Base-by-base conservation (phyloP, 2,797 vertebrate genomes). In the Anomalospiza imberbis region DNA sequence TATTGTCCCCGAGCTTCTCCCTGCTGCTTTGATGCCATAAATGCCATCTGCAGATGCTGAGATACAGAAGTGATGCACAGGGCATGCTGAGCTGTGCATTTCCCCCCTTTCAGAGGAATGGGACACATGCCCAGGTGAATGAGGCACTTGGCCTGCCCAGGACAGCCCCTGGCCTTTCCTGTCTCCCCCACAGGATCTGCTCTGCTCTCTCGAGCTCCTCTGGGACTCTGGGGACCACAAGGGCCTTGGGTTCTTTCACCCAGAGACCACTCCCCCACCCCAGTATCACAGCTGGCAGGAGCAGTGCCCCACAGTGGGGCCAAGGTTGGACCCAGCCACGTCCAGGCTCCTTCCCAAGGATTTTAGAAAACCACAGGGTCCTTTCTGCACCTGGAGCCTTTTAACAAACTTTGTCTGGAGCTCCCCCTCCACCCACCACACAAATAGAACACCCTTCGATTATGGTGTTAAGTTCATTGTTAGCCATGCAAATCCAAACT, bases 401-500 rank as follows among this genome's bases (percentile, higher is more conserved):
- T 12, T 1, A 7, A 29, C 13, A 6, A 38, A 10, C 38, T 13
- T 11, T 53, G 32, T 24, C 45, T 60, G 82, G 2, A 60, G 62
- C 29, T 76, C 7, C 24, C 40, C 19, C 63, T 45, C 54, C n/a
- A 25, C 11, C 19, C 73, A 34, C 1, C 1, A 47, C 76, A 58
- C 73, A 96, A 96, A 96, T 36, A 96, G 92, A 95, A 83, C 78
- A 83, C 71, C 95, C 95, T 97, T 97, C 94, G 88, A 97, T 96
- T 94, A 89, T 77, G 95, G 95, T 96, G 95, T 95, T 96, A 17
- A 58, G 34, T 87, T 95, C 81, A 82, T 92, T 93, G 84, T 92
- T 95, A 96, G 63, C 91, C 88, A 89, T 71, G 72, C 73, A 97
- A 98, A 98, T 96, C 96, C 97, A 97, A 98, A 97, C 96, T 97